A percentile compares a stretch with the other conserved stretches of the same genome.
Conservation (phyloP, 2,113 vertebrate species). For the Dinomys branickii region DNA sequence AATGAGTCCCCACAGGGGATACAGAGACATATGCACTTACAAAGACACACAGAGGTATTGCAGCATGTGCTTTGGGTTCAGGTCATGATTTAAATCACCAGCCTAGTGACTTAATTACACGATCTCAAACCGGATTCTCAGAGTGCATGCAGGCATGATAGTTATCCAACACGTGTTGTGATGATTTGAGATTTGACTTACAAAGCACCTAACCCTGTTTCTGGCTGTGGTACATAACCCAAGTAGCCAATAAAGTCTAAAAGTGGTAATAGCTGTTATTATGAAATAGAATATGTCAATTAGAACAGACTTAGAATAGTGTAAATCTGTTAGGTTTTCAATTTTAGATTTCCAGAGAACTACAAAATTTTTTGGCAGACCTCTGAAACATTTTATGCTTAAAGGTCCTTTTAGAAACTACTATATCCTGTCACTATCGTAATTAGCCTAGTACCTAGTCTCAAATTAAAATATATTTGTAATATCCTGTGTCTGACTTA, state of each 20-base stretch:
- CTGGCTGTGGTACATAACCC: background rate
- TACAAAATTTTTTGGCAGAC: background rate
- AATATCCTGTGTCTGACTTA: background rate
- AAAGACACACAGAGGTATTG: background rate
- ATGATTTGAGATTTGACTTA: background rate
- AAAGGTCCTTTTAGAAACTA: conserved; percentile 19
- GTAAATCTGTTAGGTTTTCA: conserved; percentile 32
- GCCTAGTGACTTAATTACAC: background rate
- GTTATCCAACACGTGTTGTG: background rate
- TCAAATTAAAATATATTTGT: conserved; percentile 33
- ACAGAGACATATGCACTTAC: background rate
- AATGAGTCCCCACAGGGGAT: background rate
- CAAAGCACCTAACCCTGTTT: background rate
- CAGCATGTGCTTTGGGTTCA: background rate
- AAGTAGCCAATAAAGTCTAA: background rate
- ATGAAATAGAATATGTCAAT: background rate
- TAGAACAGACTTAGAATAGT: background rate
- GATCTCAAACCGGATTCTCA: background rate
- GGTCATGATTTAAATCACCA: background rate
- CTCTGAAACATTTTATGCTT: conserved; percentile 29
- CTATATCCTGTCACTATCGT: background rate
- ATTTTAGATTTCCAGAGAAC: conserved; percentile 48
- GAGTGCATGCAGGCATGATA: background rate
- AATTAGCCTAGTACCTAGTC: background rate
- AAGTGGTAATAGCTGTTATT: background rate